A percentile compares a stretch with the other conserved stretches of the same genome.
phyloP scores from a whole-genome alignment of 2,113 vertebrate genomes.

The Hipposideros armiger region DNA sequence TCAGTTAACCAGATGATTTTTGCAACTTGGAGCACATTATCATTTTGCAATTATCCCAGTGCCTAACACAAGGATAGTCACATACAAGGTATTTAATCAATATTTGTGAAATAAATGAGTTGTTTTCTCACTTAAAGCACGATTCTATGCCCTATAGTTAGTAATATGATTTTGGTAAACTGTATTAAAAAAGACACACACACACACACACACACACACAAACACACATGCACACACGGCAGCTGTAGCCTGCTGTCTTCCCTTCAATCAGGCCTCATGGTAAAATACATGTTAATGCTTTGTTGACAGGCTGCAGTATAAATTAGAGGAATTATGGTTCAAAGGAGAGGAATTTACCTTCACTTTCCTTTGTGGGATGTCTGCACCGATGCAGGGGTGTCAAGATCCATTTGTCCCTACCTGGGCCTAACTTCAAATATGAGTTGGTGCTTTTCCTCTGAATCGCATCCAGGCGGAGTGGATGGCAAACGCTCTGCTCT shows the following conservation, averaged over 20 bases:
- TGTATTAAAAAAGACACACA: background rate
- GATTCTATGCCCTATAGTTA: background rate
- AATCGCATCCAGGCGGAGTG: background rate
- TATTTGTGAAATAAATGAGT: background rate
- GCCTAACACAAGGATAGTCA: background rate
- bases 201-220: background rate
- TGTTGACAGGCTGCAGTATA: background rate
- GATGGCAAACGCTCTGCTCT: background rate
- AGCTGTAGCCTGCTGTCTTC: background rate
- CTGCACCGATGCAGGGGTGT: background rate
- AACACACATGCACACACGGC: too few species aligned
- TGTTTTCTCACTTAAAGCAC: background rate
- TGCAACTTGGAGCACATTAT: background rate
- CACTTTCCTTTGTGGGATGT: background rate
- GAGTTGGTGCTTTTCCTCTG: background rate
- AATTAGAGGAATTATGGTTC: background rate
- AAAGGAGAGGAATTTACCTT: slow-evolving; percentile 15
- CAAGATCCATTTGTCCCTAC: background rate
- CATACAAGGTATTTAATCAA: background rate
- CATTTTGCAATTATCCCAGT: background rate
- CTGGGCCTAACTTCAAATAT: slow-evolving; percentile 1
- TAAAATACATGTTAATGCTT: background rate
- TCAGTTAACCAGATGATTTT: background rate
- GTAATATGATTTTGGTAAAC: background rate
- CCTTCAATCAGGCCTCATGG: background rate